Percentiles rank a stretch among this genome's conserved stretches.
These are phyloP conservation scores for Pediacus dermestoides DNA, from an alignment of 2,888 invertebrate species.

Conservation along the genomic window DNA sequence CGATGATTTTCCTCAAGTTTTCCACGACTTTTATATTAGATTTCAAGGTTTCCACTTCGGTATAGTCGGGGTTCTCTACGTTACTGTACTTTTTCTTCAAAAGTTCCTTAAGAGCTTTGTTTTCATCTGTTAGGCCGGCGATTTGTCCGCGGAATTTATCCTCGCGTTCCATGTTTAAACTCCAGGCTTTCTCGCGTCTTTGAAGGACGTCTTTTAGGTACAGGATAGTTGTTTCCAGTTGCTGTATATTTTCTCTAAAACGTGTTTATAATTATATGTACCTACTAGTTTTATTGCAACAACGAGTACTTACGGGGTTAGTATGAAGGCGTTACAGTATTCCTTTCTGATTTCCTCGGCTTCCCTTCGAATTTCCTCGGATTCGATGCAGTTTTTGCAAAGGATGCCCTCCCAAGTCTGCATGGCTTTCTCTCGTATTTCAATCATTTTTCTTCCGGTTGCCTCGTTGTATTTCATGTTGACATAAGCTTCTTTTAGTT, in stretches of 20 bases:
- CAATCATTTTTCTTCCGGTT: conserved; percentile 35
- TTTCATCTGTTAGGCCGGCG: conserved; percentile 30
- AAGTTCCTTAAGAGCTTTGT: conserved; percentile 23
- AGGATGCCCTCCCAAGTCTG: conserved; percentile 41
- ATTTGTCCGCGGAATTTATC: conserved; percentile 29
- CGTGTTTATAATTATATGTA: conserved; percentile 3
- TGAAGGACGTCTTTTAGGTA: conserved; percentile 36
- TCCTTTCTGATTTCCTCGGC: conserved; percentile 25
- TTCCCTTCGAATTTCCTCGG: conserved; percentile 33
- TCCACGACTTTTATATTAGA: conserved; percentile 25
- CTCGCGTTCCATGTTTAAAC: conserved; percentile 30
- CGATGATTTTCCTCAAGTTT: conserved; percentile 37
- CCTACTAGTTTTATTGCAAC: not conserved
- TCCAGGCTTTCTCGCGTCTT: conserved; percentile 34
- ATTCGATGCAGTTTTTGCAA: conserved; percentile 34
- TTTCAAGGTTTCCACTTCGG: conserved; percentile 13
- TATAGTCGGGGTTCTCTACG: conserved; percentile 1
- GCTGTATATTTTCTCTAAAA: conserved; percentile 34
- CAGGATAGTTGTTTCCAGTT: conserved; percentile 34
- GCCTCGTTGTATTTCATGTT: conserved; percentile 42
- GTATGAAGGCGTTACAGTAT: conserved; percentile 28
- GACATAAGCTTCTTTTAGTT: conserved; percentile 40
- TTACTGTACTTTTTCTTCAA: conserved; percentile 14
- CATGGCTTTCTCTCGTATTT: conserved; percentile 36
- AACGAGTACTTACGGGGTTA: conserved; percentile 25